Evolutionary conservation across 1,140 invertebrate genomes (phyloP).

Genomic region (Aphaenogaster rudis): DNA sequence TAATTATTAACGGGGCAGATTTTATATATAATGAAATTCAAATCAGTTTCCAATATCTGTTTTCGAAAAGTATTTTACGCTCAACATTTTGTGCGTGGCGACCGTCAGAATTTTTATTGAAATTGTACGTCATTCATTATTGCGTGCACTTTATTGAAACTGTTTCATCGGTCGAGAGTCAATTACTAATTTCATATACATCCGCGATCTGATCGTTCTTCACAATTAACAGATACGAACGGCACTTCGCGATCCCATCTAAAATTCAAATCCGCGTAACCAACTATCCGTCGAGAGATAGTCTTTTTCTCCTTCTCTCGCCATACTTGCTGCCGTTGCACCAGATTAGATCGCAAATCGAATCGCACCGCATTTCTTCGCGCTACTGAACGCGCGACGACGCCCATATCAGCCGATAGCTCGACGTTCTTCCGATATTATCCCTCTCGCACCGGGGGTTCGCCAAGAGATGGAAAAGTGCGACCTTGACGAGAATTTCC

Average conservation of each 20-base stretch:
- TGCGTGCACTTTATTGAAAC: conserved; percentile 1
- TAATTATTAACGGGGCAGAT: background rate
- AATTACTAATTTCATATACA: conserved; percentile 29
- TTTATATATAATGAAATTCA: conserved; percentile 3
- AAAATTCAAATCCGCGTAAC: conserved; percentile 49
- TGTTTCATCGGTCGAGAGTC: conserved; percentile 23
- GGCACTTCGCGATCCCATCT: background rate
- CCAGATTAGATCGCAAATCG: conserved; percentile 54
- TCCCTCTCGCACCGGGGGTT: conserved; percentile 34
- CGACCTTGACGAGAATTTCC: conserved; percentile 15
- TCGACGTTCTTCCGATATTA: conserved; percentile 39
- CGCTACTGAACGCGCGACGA: conserved; percentile 51
- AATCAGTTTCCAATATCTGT: conserved; percentile 10
- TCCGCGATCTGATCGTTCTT: conserved; percentile 10
- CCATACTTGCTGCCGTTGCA: background rate
- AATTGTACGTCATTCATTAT: conserved; percentile 19
- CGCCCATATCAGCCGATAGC: conserved; percentile 29
- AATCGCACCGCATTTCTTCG: conserved; percentile 54
- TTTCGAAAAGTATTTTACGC: conserved; percentile 4
- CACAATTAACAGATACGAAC: conserved; percentile 34
- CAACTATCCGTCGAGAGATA: conserved; percentile 26
- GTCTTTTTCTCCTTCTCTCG: background rate
- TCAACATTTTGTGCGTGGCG: background rate
- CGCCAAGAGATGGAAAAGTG: background rate
- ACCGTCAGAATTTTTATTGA: conserved; percentile 8